Conservation (phyloP, 2,888 invertebrate species). For the Ectemnius cavifrons region DNA sequence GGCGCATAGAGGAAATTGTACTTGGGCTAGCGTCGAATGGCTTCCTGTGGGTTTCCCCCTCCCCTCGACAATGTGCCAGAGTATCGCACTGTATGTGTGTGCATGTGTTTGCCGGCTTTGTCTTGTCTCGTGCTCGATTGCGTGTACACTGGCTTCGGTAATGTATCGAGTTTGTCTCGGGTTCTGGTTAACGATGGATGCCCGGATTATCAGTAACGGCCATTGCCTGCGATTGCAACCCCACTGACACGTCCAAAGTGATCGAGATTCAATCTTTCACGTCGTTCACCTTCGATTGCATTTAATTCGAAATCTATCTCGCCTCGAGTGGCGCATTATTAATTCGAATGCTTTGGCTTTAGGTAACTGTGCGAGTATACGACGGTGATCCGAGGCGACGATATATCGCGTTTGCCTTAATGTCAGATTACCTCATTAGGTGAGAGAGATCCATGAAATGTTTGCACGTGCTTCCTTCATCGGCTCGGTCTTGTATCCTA, state of each 20-base stretch:
- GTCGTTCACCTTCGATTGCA: slow-evolving; percentile 1
- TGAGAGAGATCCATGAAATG: slow-evolving; percentile 21
- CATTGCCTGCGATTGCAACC: slow-evolving; percentile 41
- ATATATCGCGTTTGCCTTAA: slow-evolving; percentile 8
- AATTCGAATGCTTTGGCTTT: too few species aligned
- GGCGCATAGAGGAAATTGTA: slow-evolving; percentile 26
- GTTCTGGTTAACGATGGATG: slow-evolving; percentile 48
- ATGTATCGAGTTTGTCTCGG: slow-evolving; percentile 54
- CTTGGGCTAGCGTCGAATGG: slow-evolving; percentile 43
- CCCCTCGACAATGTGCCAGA: slow-evolving; percentile 11
- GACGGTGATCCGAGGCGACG: not conserved
- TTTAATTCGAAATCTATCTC: too few species aligned
- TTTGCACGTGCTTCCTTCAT: slow-evolving; percentile 41
- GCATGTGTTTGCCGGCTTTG: slow-evolving; percentile 48
- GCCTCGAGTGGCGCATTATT: too few species aligned
- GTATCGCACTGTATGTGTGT: slow-evolving; percentile 1
- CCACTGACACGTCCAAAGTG: slow-evolving; percentile 44
- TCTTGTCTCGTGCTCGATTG: slow-evolving; percentile 50
- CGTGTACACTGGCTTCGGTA: slow-evolving; percentile 48
- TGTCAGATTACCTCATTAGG: slow-evolving; percentile 38
- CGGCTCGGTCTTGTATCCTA: not conserved
- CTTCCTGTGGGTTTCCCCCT: slow-evolving; percentile 36
- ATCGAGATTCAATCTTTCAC: slow-evolving; percentile 43
- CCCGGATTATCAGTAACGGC: slow-evolving; percentile 49
- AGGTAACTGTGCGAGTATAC: too few species aligned